A percentile compares a stretch with the other conserved stretches of the same genome.
phyloP scores from a whole-genome alignment of 2,797 vertebrate species.

The Caiman crocodilus region DNA sequence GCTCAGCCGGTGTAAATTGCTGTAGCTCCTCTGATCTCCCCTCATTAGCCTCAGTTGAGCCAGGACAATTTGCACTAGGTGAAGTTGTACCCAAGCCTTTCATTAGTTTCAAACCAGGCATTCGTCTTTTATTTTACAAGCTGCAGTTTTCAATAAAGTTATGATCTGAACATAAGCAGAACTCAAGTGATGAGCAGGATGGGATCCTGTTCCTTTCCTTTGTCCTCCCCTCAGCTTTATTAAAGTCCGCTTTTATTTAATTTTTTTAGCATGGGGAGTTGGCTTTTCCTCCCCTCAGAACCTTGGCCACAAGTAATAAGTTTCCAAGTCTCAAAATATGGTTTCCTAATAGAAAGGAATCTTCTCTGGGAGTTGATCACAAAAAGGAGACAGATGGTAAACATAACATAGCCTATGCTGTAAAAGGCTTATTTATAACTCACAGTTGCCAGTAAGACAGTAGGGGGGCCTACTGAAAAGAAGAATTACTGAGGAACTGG shows the following conservation, averaged over 20 bases:
- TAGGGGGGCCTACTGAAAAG: conserved; percentile 36
- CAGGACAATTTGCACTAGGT: background rate
- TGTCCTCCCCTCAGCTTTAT: background rate
- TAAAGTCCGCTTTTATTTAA: background rate
- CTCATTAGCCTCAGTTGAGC: background rate
- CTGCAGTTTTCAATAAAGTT: background rate
- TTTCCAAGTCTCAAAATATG: conserved; percentile 36
- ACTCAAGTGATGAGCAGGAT: background rate
- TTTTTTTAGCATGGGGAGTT: background rate
- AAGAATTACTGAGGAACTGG: conserved; percentile 7
- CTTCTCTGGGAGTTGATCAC: conserved; percentile 44
- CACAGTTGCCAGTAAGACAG: conserved; percentile 19
- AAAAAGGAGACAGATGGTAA: conserved; percentile 70
- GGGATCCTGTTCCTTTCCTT: background rate
- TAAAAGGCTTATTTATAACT: conserved; percentile 71
- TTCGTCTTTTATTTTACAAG: too few species aligned
- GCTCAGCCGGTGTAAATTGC: background rate
- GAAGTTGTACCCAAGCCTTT: background rate
- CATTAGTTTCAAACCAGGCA: too few species aligned
- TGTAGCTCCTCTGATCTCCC: background rate
- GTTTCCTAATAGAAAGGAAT: conserved; percentile 54
- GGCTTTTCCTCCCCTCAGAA: background rate
- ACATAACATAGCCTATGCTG: background rate
- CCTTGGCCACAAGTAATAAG: conserved; percentile 30
- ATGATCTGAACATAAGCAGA: background rate